A percentile compares a stretch with the other conserved stretches of the same genome.
Evolutionary conservation across 2,113 vertebrate genomes (phyloP).

Genomic region (Todiramphus chloris): DNA sequence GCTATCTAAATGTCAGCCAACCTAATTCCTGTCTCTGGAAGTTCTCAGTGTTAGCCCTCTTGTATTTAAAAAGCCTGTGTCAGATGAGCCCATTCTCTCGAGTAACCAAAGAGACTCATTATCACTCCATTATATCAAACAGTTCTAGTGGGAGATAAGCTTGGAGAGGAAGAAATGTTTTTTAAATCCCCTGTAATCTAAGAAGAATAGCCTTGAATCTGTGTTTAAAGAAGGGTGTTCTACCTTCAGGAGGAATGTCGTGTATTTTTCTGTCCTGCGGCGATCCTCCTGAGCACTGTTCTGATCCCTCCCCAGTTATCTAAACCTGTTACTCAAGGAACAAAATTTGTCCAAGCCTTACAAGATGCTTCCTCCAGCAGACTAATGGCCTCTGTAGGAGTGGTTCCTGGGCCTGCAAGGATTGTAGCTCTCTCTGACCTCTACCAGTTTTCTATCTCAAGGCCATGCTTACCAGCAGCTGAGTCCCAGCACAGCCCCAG

Average conservation of each 20-base stretch:
- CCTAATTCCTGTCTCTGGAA: slow-evolving; percentile 18
- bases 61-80: slow-evolving; percentile 9
- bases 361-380: background rate
- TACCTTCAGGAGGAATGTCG: background rate
- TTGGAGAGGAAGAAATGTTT: background rate
- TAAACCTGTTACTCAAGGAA: background rate
- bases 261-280: background rate
- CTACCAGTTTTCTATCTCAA: background rate
- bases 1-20: background rate
- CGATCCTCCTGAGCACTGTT: background rate
- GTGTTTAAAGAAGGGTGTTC: background rate
- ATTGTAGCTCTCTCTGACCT: background rate
- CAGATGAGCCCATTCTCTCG: background rate
- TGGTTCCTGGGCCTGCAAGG: background rate
- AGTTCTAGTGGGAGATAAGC: background rate
- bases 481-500: background rate
- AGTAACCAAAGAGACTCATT: background rate
- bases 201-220: background rate
- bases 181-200: slow-evolving; percentile 3
- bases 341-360: background rate
- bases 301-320: background rate
- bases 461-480: background rate
- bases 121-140: slow-evolving; percentile 6
- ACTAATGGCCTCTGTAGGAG: background rate
- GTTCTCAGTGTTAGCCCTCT: background rate